Evolutionary conservation across 1,140 invertebrate species (phyloP), one percentile per base, ranked within the genome.

Genomic region (Battus philenor): DNA sequence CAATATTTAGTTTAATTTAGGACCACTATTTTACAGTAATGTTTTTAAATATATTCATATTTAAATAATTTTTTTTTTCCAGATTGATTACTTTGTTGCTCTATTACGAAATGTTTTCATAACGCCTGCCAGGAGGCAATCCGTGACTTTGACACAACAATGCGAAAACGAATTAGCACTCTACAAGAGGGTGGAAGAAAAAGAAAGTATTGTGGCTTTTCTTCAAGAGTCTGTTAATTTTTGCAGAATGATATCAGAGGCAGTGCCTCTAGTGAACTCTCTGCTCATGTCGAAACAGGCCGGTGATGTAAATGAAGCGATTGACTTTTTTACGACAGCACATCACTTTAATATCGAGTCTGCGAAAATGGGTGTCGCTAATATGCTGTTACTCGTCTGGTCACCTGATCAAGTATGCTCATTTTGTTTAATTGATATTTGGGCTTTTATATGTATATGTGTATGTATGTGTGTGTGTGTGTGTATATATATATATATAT

Each of bases 261-360:
- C 92, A 0, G 87, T 96, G 31, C 93, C 93, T 0, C 59, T 92
- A 3, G 88, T 94, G 7, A 90, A 92, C 57, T 87, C 91, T 7
- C 77, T 96, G 54, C 81, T 97, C 1, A 90, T 91, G 55, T 95
- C 94, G 0, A 90, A 92, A 58, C 91, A 90, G 47, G 87, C 90
- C 0, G 89, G 91, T 0, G 95, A 97, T 75, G 91, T 95, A 0
- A 88, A 92, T 22, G 95, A 97, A 82, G 91, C 95, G 0, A 92
- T 96, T 27, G 90, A 94, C 34, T 94, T 97, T 67, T 93, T 97
- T 52, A 93, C 93, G 0, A 90, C 90, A 0, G 93, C 93, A 2
- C 93, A 91, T 67, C 90, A 94, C 61, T 95, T 95, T 71, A 90
- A 91, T 33, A 88, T 97, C 8, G 86, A 90, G 24, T 90, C 92